A percentile compares a stretch with the other conserved stretches of the same genome.
phyloP scores from a whole-genome alignment of 1,140 invertebrate species.

The Tyrophagus putrescentiae region DNA sequence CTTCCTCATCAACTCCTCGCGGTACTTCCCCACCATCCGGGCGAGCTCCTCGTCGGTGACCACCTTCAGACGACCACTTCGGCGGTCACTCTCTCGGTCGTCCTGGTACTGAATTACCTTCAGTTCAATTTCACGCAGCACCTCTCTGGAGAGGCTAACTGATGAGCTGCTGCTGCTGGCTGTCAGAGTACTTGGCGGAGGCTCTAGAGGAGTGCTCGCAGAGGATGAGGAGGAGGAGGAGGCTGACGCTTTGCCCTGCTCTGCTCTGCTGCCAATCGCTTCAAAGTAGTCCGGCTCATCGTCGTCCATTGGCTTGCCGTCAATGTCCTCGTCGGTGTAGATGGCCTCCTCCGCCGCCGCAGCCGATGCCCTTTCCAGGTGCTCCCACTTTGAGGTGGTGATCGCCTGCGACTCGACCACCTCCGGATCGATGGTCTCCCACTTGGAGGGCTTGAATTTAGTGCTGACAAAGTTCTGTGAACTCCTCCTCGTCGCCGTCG shows the following conservation, averaged over 20 bases:
- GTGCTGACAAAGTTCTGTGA: conserved; percentile 13
- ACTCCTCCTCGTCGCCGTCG: background rate
- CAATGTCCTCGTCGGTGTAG: conserved; percentile 34
- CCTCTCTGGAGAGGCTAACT: conserved; percentile 63
- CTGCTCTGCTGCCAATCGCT: background rate
- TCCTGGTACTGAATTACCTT: conserved; percentile 91
- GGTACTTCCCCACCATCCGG: conserved; percentile 77
- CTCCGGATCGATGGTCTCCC: conserved; percentile 85
- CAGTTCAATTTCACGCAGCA: conserved; percentile 73
- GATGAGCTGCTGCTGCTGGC: conserved; percentile 31
- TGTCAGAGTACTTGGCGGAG: no score
- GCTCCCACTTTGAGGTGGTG: conserved; percentile 75
- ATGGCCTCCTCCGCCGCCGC: conserved; percentile 3
- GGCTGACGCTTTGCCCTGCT: background rate
- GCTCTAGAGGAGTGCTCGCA: no score
- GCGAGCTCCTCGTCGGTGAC: conserved; percentile 49
- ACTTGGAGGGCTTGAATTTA: conserved; percentile 63
- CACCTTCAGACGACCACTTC: conserved; percentile 46
- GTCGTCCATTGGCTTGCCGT: conserved; percentile 32
- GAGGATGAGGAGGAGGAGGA: background rate
- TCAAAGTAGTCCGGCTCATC: conserved; percentile 2
- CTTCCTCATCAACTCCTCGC: conserved; percentile 72
- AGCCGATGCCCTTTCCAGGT: conserved; percentile 35
- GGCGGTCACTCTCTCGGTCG: conserved; percentile 72
- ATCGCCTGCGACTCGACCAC: conserved; percentile 70